These are phyloP conservation scores for Ryuthela nishihirai DNA, from an alignment of 2,888 invertebrate genomes.

Conservation along the genomic window DNA sequence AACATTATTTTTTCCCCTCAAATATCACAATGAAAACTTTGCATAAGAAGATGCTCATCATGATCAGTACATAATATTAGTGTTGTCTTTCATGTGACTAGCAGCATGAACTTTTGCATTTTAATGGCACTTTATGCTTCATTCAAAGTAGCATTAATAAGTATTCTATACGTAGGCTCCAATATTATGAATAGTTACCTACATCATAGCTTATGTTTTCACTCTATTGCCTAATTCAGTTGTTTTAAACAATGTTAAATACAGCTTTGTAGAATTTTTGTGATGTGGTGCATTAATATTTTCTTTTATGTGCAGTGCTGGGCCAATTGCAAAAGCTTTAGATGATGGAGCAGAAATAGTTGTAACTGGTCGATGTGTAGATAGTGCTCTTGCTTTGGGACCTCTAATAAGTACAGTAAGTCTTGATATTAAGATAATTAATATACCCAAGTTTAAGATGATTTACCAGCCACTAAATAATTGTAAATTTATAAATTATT, in stretches of 20 bases:
- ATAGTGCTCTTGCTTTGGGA: slow-evolving; percentile 54
- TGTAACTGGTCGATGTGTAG: slow-evolving; percentile 56
- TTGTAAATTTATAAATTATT: not conserved
- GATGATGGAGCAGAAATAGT: slow-evolving; percentile 55
- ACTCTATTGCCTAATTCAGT: not conserved
- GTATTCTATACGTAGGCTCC: not conserved
- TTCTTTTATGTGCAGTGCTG: slow-evolving; percentile 48
- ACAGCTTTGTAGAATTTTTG: not conserved
- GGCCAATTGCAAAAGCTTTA: slow-evolving; percentile 53
- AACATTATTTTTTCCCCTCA: too few relatives aligned
- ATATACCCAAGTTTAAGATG: not conserved
- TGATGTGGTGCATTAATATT: not conserved
- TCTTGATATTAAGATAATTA: not conserved
- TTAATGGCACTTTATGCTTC: too few relatives aligned
- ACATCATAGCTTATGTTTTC: not conserved
- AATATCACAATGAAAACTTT: too few relatives aligned
- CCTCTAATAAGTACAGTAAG: slow-evolving; percentile 52
- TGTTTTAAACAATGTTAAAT: not conserved
- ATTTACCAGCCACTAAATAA: not conserved
- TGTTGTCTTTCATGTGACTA: too few relatives aligned
- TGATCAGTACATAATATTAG: too few relatives aligned
- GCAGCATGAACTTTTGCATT: too few relatives aligned
- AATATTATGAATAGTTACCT: not conserved
- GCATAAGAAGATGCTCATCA: too few relatives aligned
- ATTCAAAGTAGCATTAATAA: not conserved